Evolutionary conservation across 2,797 vertebrate species (phyloP).

Genomic region (Moxostoma hubbsi): DNA sequence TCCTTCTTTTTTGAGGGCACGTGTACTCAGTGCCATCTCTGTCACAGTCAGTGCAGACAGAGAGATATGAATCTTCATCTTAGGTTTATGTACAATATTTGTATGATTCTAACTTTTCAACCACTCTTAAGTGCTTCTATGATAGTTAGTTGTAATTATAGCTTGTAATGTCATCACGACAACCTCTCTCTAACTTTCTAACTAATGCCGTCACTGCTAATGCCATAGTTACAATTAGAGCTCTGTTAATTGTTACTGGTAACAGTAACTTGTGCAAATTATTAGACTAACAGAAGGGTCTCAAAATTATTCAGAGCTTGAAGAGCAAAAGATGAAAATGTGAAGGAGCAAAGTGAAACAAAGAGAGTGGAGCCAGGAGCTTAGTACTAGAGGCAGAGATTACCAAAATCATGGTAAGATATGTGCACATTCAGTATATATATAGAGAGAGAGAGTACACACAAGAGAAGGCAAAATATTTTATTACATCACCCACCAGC

Average conservation of each 20-base stretch:
- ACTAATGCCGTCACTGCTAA: conserved; percentile 58
- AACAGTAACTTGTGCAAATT: conserved; percentile 14
- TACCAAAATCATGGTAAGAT: not conserved
- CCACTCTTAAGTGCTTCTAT: conserved; percentile 57
- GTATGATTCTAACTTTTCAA: conserved; percentile 58
- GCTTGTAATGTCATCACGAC: conserved; percentile 59
- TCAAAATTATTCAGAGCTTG: not conserved
- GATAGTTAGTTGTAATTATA: conserved; percentile 55
- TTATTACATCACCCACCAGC: conserved; percentile 43
- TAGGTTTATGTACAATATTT: conserved; percentile 63
- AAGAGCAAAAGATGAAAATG: conserved; percentile 1
- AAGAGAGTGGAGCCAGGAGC: conserved; percentile 6
- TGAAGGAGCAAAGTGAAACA: not conserved
- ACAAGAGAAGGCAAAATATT: conserved; percentile 22
- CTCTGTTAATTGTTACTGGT: conserved; percentile 63
- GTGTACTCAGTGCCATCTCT: conserved; percentile 52
- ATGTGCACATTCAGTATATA: conserved; percentile 25
- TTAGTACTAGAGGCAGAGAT: conserved; percentile 21
- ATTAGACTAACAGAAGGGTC: conserved; percentile 2
- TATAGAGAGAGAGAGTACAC: conserved; percentile 53
- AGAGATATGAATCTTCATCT: conserved; percentile 55
- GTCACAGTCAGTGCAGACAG: conserved; percentile 59
- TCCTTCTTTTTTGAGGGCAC: conserved; percentile 57
- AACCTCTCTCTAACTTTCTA: conserved; percentile 59
- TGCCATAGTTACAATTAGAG: conserved; percentile 67